A percentile compares a stretch with the other conserved stretches of the same genome.
Conservation (phyloP, 1,140 invertebrate species). For the Drosophila cardini region DNA sequence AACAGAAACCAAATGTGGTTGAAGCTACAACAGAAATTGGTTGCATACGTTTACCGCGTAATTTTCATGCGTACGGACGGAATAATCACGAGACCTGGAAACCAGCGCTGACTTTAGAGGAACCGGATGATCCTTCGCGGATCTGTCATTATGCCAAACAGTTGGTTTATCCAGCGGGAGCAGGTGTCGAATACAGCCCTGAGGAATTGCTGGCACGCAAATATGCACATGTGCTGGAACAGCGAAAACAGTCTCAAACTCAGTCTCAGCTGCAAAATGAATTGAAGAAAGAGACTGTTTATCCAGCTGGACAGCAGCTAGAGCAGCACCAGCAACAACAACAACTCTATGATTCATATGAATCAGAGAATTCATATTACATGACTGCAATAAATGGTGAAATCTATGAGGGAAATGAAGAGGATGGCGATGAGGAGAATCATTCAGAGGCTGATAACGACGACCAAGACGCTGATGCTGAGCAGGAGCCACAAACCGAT, state of each 20-base stretch:
- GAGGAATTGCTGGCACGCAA: slow-evolving; percentile 76
- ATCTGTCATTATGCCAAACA: slow-evolving; percentile 80
- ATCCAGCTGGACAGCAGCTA: slow-evolving; percentile 4
- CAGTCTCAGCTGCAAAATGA: slow-evolving; percentile 8
- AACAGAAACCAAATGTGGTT: background rate
- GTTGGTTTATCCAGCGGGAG: slow-evolving; percentile 71
- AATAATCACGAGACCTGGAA: slow-evolving; percentile 84
- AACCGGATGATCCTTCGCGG: slow-evolving; percentile 78
- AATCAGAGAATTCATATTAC: slow-evolving; percentile 59
- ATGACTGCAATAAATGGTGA: slow-evolving; percentile 66
- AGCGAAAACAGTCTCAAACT: slow-evolving; percentile 23
- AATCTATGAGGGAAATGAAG: slow-evolving; percentile 42
- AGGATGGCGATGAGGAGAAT: slow-evolving; percentile 38
- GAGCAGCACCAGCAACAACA: slow-evolving; percentile 48
- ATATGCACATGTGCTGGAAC: slow-evolving; percentile 50
- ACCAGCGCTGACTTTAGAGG: slow-evolving; percentile 78
- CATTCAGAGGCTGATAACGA: slow-evolving; percentile 29
- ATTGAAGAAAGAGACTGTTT: slow-evolving; percentile 15
- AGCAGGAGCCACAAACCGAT: slow-evolving; percentile 38
- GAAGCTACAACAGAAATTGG: slow-evolving; percentile 35
- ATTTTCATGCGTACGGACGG: slow-evolving; percentile 73
- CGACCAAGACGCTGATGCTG: slow-evolving; percentile 33
- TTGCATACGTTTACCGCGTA: slow-evolving; percentile 66
- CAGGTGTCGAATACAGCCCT: slow-evolving; percentile 77
- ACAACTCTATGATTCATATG: slow-evolving; percentile 56